Evolutionary conservation across 1,140 invertebrate genomes (phyloP).

Genomic region (Belonocnema kinseyi): DNA sequence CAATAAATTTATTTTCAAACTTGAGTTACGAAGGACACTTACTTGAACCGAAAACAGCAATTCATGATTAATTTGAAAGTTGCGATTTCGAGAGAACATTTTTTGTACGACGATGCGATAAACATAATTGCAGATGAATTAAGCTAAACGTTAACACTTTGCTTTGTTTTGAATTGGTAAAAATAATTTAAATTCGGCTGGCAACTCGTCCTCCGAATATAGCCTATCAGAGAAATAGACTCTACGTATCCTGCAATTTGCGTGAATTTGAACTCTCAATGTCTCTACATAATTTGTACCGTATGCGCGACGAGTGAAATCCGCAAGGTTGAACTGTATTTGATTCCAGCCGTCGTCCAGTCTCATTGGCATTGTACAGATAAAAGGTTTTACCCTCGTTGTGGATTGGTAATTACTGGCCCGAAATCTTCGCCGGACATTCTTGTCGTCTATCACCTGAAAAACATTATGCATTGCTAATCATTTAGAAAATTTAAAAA

Average conservation of each 20-base stretch:
- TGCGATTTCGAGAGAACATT: constrained; percentile 3
- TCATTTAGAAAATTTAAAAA: constrained; percentile 20
- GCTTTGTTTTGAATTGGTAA: constrained; percentile 91
- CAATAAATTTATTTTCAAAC: constrained; percentile 18
- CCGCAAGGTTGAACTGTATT: constrained; percentile 98
- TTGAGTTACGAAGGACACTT: constrained; percentile 23
- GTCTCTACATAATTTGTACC: constrained; percentile 99
- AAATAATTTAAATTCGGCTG: constrained; percentile 99
- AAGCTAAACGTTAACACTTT: constrained; percentile 71
- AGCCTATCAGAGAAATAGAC: constrained; percentile 99
- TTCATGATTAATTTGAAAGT: constrained; percentile 8
- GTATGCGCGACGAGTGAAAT: constrained; percentile 98
- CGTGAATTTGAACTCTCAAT: constrained; percentile 97
- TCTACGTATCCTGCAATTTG: constrained; percentile 97
- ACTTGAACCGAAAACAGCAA: neutral
- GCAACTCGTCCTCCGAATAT: constrained; percentile 99
- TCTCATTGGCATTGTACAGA: constrained; percentile 99
- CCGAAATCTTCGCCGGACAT: constrained; percentile 94
- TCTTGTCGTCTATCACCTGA: constrained; percentile 97
- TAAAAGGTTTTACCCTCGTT: constrained; percentile 98
- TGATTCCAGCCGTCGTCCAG: constrained; percentile 99
- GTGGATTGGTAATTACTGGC: constrained; percentile 99
- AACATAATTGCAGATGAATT: constrained; percentile 39
- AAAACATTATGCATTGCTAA: constrained; percentile 57
- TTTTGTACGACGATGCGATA: constrained; percentile 39